Evolutionary conservation across 2,888 invertebrate genomes (phyloP), one percentile per base, ranked within the genome.

Genomic region (Myopa tessellatipennis): DNA sequence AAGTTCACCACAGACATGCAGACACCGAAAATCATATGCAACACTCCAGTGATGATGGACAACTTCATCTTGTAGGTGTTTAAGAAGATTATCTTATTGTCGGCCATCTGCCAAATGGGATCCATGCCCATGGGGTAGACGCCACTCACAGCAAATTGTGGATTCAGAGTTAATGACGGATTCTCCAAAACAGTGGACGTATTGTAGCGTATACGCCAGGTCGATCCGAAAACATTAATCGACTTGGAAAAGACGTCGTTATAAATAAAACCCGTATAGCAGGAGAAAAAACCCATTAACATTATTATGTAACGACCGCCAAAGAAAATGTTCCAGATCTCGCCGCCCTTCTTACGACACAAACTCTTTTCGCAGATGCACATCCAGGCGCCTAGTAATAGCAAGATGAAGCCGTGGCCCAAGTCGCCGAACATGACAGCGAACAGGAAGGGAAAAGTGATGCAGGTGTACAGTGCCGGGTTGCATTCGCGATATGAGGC

Each of bases 261-360:
- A 91, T 99, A 99, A 81, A 99, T 95, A 60, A 98, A 88, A 0
- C 99, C 99, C 6, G 99, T 98, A 91, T 99, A 99, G 91, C 98
- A 95, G 0, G 98, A 98, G 91, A 99, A 99, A 40, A 96, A 80
- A 0, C 98, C 98, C 99, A 99, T 99, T 75, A 99, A 91, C 61
- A 98, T 91, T 76, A 99, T 96, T 80, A 99, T 97, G 91, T 99
- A 99, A 76, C 99, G 95, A 14, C 99, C 99, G 81, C 96, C 96
- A 89, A 98, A 98, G 92, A 99, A 98, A 83, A 98, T 99, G 88
- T 94, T 96, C 96, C 97, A 98, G 83, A 99, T 98, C 94, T 97
- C 96, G 87, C 93, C 94, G 85, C 90, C 92, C 50, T 92, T 91
- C 83, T 94, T 95, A 85, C 93, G 92, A 6, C 91, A 91, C 75